These are phyloP conservation scores for Poeciliopsis retropinna DNA, from an alignment of 2,113 vertebrate species.

Conservation along the genomic window DNA sequence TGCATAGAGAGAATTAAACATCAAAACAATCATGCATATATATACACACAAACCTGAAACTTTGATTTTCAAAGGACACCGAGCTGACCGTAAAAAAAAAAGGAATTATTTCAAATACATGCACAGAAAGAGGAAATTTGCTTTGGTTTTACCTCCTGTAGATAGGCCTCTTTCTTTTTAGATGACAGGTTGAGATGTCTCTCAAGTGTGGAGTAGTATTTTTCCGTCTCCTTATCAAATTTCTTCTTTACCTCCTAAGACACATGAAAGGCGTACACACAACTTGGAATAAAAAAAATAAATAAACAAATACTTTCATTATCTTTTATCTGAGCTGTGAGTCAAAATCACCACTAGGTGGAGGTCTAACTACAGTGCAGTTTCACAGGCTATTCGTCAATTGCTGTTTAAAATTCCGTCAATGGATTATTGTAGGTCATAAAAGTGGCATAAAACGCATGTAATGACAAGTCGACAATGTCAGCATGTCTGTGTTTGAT, in stretches of 20 bases:
- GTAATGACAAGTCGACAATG: conserved; percentile 40
- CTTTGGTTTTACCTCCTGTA: conserved; percentile 88
- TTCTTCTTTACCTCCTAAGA: conserved; percentile 95
- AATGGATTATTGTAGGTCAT: conserved; percentile 48
- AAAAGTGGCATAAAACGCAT: conserved; percentile 47
- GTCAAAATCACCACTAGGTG: conserved; percentile 66
- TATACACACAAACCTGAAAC: conserved; percentile 3
- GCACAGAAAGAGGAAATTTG: conserved; percentile 21
- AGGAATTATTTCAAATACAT: conserved; percentile 44
- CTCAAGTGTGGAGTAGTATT: conserved; percentile 94
- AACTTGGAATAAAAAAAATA: background rate
- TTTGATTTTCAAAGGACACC: conserved; percentile 19
- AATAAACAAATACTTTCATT: background rate
- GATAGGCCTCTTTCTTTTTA: conserved; percentile 94
- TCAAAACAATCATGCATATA: conserved; percentile 6
- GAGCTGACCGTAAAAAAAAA: conserved; percentile 26
- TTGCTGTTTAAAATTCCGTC: conserved; percentile 41
- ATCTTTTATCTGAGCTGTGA: conserved; percentile 1
- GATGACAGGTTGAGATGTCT: conserved; percentile 93
- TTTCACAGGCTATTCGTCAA: conserved; percentile 10
- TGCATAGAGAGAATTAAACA: conserved; percentile 8
- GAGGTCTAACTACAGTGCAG: conserved; percentile 63
- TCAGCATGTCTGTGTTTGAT: conserved; percentile 28
- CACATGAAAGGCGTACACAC: conserved; percentile 49
- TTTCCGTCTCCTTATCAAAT: conserved; percentile 96